Evolutionary conservation across 2,797 vertebrate species (phyloP).

Genomic region (Pteropus rufus): DNA sequence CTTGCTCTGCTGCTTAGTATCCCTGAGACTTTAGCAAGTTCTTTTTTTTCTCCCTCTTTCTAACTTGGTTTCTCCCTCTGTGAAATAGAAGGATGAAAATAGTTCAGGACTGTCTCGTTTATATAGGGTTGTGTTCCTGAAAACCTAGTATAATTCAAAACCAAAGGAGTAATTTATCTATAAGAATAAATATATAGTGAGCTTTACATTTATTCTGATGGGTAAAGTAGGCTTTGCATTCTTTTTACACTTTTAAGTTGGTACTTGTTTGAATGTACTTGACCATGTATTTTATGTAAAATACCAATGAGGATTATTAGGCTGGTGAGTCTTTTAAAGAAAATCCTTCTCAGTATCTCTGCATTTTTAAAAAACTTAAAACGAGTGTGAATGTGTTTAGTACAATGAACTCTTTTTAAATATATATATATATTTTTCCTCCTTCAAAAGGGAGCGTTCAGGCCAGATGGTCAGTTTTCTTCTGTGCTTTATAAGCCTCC

Average conservation of each 20-base stretch:
- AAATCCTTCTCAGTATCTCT: neutral
- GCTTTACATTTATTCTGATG: neutral
- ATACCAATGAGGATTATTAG: neutral
- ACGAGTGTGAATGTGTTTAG: neutral
- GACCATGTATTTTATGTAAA: neutral
- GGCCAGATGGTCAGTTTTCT: neutral
- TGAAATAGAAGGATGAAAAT: neutral
- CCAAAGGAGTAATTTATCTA: neutral
- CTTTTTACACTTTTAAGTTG: neutral
- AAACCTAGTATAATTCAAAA: neutral
- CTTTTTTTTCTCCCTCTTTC: neutral
- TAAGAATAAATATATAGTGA: neutral
- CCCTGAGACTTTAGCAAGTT: neutral
- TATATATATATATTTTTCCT: neutral
- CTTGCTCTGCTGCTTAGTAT: neutral
- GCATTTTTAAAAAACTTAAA: neutral
- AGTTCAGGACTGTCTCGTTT: neutral
- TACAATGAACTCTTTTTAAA: neutral
- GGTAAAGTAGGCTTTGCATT: neutral
- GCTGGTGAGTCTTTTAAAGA: neutral
- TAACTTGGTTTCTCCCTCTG: neutral
- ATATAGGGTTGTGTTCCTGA: neutral
- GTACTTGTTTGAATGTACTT: constrained; percentile 8
- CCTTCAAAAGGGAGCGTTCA: neutral
- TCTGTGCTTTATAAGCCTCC: neutral